Conservation (phyloP, 1,140 invertebrate species). For the Drosophila varians region DNA sequence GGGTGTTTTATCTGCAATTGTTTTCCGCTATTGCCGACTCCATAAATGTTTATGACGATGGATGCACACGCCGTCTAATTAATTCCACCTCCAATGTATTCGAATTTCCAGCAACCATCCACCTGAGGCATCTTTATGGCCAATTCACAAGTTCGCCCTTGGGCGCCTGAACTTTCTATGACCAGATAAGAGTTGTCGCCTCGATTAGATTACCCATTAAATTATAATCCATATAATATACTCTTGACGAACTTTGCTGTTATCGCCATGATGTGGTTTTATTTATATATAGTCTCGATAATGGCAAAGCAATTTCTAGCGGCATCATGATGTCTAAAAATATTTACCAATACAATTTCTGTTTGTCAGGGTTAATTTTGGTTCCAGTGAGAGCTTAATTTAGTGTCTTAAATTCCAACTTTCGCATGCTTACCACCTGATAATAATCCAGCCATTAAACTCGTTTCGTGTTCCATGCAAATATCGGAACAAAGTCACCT, state of each 20-base stretch:
- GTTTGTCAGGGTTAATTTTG: slow-evolving; percentile 23
- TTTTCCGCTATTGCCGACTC: slow-evolving; percentile 36
- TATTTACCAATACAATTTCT: slow-evolving; percentile 31
- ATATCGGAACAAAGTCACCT: slow-evolving; percentile 48
- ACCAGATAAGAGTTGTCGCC: slow-evolving; percentile 12
- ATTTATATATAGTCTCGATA: slow-evolving; percentile 21
- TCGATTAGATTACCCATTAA: slow-evolving; percentile 45
- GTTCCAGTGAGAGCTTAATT: not conserved
- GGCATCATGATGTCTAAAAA: slow-evolving; percentile 26
- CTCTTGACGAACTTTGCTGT: slow-evolving; percentile 1
- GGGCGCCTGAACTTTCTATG: slow-evolving; percentile 20
- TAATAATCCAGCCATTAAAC: slow-evolving; percentile 26
- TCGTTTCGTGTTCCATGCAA: slow-evolving; percentile 31
- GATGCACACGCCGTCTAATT: slow-evolving; percentile 36
- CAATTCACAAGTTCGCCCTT: slow-evolving; percentile 20
- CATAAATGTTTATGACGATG: slow-evolving; percentile 52
- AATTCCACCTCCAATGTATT: slow-evolving; percentile 29
- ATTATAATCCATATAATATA: slow-evolving; percentile 44
- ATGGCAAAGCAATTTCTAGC: slow-evolving; percentile 9
- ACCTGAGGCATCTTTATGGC: slow-evolving; percentile 40
- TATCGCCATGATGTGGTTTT: slow-evolving; percentile 1
- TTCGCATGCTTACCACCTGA: not conserved
- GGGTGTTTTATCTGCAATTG: slow-evolving; percentile 44
- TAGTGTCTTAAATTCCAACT: not conserved
- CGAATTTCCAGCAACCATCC: not conserved